These are phyloP conservation scores for Halocaridina rubra DNA, from an alignment of 2,888 invertebrate species.

Conservation along the genomic window DNA sequence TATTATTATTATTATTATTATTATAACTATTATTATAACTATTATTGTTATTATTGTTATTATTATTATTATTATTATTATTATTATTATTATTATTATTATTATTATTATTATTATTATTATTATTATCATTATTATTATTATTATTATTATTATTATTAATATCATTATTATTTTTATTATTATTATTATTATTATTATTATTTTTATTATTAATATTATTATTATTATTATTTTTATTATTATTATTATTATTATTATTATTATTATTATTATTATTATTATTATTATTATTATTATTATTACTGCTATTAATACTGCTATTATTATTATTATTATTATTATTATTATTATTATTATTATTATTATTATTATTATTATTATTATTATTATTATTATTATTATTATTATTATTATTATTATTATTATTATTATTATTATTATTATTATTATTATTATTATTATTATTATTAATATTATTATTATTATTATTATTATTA, in stretches of 20 bases:
- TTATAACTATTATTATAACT: neutral
- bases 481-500: neutral
- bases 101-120: neutral
- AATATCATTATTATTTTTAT: neutral
- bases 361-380: neutral
- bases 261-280: neutral
- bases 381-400: neutral
- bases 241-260: neutral
- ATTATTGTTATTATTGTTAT: neutral
- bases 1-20: neutral
- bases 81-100: neutral
- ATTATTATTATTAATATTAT: neutral
- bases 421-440: neutral
- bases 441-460: neutral
- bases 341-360: neutral
- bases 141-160: neutral
- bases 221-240: neutral
- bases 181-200: neutral
- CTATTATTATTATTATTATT: neutral
- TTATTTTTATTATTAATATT: neutral
- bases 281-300: neutral
- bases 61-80: neutral
- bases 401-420: neutral
- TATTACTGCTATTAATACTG: neutral
- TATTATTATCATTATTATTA: neutral